A percentile compares a stretch with the other conserved stretches of the same genome.
Evolutionary conservation across 2,113 vertebrate genomes (phyloP).

Genomic region (Engraulis encrasicolus): DNA sequence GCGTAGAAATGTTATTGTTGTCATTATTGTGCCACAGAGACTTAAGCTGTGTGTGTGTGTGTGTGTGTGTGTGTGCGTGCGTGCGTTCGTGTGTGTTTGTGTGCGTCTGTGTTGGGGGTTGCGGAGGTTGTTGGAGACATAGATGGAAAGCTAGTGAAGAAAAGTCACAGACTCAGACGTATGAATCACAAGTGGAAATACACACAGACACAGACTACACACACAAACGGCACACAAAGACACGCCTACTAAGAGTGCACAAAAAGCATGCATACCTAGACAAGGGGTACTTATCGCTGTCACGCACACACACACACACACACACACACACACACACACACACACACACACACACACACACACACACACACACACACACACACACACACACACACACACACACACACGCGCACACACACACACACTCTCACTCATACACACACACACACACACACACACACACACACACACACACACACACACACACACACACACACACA

Average conservation of each 20-base stretch:
- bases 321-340: not conserved
- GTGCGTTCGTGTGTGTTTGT: not conserved
- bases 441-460: not conserved
- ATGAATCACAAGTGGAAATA: not conserved
- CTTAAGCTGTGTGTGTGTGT: not conserved
- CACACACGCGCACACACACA: not conserved
- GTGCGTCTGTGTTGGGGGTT: too few relatives aligned
- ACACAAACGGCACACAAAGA: not conserved
- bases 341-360: not conserved
- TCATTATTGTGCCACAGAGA: slow-evolving; percentile 1
- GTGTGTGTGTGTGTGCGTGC: not conserved
- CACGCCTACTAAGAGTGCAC: not conserved
- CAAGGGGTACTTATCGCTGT: not conserved
- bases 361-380: not conserved
- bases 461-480: not conserved
- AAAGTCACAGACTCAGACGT: too few relatives aligned
- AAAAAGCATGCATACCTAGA: not conserved
- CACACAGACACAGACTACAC: not conserved
- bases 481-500: not conserved
- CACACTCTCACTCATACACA: not conserved
- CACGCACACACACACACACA: slow-evolving; percentile 3
- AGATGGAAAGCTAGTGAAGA: too few relatives aligned
- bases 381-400: not conserved
- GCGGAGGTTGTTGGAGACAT: too few relatives aligned
- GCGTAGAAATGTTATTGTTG: not conserved